These are phyloP conservation scores for Zophobas atratus DNA, from an alignment of 1,140 invertebrate species.

Conservation along the genomic window DNA sequence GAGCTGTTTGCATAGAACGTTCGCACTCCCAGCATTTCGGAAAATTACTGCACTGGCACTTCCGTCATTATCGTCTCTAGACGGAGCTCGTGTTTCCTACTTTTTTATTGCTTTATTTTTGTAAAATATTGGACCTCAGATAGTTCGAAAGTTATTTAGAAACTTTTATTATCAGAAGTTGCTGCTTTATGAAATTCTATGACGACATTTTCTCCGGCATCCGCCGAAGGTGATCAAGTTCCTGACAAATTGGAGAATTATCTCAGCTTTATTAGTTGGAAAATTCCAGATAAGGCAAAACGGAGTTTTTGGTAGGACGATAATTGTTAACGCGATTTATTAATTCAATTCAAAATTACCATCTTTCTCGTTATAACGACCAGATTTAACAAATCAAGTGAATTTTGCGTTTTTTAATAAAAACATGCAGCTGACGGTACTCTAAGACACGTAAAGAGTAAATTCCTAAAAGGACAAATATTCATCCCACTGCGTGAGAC, in stretches of 20 bases:
- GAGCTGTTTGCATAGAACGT: constrained; percentile 14
- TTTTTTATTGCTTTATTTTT: constrained; percentile 54
- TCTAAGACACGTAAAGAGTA: too few relatives aligned
- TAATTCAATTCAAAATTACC: too few relatives aligned
- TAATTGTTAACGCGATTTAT: too few relatives aligned
- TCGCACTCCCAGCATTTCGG: not conserved
- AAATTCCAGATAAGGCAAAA: too few relatives aligned
- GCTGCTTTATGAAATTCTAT: constrained; percentile 43
- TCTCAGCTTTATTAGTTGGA: not conserved
- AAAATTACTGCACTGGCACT: constrained; percentile 32
- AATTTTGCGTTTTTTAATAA: too few relatives aligned
- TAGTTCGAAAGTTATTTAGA: constrained; percentile 51
- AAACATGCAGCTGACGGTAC: too few relatives aligned
- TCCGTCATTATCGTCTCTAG: constrained; percentile 44
- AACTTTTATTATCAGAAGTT: constrained; percentile 47
- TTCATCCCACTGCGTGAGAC: too few relatives aligned
- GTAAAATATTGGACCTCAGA: constrained; percentile 38
- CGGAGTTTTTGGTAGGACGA: too few relatives aligned
- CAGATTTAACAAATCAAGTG: too few relatives aligned
- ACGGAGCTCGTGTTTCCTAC: constrained; percentile 13
- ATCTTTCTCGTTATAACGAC: too few relatives aligned
- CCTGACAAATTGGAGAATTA: not conserved
- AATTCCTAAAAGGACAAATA: too few relatives aligned
- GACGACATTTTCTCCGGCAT: not conserved
- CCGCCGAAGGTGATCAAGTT: not conserved